Percentiles rank a stretch among this genome's conserved stretches.
phyloP scores from a whole-genome alignment of 1,140 invertebrate species.

The Solen grandis region DNA sequence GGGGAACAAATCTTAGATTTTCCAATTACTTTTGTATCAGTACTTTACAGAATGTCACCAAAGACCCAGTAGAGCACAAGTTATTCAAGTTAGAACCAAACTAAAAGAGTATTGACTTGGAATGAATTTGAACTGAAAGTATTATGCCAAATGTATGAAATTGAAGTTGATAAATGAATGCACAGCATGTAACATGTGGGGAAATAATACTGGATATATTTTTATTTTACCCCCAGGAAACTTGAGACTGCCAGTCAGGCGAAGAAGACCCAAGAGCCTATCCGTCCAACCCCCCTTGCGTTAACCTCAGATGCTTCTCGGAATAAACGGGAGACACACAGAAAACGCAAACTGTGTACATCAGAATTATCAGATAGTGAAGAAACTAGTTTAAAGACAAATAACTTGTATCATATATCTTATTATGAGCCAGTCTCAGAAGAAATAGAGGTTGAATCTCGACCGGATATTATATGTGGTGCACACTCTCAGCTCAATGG shows the following conservation, averaged over 20 bases:
- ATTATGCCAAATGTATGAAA: too few relatives aligned
- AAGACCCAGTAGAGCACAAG: too few relatives aligned
- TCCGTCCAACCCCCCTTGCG: too few relatives aligned
- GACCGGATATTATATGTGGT: slow-evolving; percentile 7
- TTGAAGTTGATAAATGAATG: too few relatives aligned
- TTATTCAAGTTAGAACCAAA: too few relatives aligned
- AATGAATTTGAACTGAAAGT: too few relatives aligned
- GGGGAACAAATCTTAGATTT: too few relatives aligned
- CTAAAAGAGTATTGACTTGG: too few relatives aligned
- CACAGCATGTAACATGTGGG: too few relatives aligned
- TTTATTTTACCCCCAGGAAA: slow-evolving; percentile 10
- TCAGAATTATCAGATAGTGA: slow-evolving; percentile 26
- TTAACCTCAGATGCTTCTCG: background rate
- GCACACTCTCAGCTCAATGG: slow-evolving; percentile 25
- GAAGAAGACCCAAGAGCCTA: slow-evolving; percentile 4
- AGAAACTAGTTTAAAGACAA: slow-evolving; percentile 34
- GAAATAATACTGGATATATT: too few relatives aligned
- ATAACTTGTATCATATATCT: slow-evolving; percentile 49
- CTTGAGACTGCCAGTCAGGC: background rate
- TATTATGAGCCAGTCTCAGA: slow-evolving; percentile 51
- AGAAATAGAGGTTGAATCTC: slow-evolving; percentile 43
- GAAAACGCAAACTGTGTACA: slow-evolving; percentile 34
- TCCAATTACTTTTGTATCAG: too few relatives aligned
- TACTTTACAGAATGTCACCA: too few relatives aligned
- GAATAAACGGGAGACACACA: slow-evolving; percentile 17